Base-by-base conservation (phyloP, 2,888 invertebrate species). In the Zeuzera pyrina region DNA sequence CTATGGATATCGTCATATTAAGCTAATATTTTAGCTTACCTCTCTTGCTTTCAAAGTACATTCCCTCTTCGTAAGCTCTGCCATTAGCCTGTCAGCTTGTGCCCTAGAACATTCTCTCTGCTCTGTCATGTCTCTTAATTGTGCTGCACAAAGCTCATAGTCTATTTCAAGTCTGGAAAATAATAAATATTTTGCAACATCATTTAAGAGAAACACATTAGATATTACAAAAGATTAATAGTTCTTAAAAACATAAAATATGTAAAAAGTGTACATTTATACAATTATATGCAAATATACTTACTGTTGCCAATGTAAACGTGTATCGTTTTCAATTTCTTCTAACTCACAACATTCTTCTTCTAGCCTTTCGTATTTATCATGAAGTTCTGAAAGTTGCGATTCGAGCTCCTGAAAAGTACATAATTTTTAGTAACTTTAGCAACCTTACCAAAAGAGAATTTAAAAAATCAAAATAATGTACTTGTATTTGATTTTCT, bases 321-420 rank as follows among this genome's bases (percentile, higher is more conserved):
- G 72, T n/a, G 89, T 89, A 51, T 91, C 91, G 76, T 91, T 91
- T 69, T 91, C 91, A 15, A 89, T 89, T 66, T 91, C 91, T 68
- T 91, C 91, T 41, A 90, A 81, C 64, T 91, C 91, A 57, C 90
- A 89, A 62, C 88, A 87, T 55, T 90, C 90, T 58, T 91, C 90
- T 55, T 91, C 90, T 46, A 91, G 68, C 46, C 79, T 74, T 35
- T 86, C 84, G 63, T 89, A 89, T 49, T 89, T 87, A 28, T 86
- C 83, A 52, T 87, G 84, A 49, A 90, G 81, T 52, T 84, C 84
- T 41, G 83, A 73, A 30, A 89, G 79, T 57, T 83, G 67, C 36
- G 62, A 58, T 65, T 83, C 83, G 35, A 89, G 74, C 45, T 86
- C 81, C 79, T 83, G 53, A 30, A 10, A n/a, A 30, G 10, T 31